Base-by-base conservation (phyloP, 2,797 vertebrate species). In the Dermochelys coriacea region DNA sequence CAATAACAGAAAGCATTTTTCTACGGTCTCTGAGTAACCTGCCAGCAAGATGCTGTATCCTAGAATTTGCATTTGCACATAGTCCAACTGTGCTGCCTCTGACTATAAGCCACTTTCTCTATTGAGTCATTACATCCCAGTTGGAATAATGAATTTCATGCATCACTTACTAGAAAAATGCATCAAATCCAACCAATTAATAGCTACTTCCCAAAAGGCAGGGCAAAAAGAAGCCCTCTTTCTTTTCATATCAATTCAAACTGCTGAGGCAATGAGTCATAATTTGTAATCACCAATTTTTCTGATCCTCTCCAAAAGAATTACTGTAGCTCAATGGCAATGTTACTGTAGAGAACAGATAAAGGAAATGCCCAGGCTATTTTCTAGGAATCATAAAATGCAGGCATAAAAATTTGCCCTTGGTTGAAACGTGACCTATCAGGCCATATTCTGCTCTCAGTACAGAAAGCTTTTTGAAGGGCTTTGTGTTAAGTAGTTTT, bases 381-480 rank as follows among this genome's bases (percentile, higher is more conserved):
- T 75, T 92, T 91, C 88, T 82, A 95, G 82, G 95, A 95, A 2
- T 12, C 74, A 85, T 37, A 12, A 2, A 83, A 90, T 37, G 80
- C 83, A 95, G 87, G 61, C 83, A 91, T 82, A 1, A 86, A 96
- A 93, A 79, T 71, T 21, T 82, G 23, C 2, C 49, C 41, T 92
- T 94, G 49, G 95, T 91, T 96, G 85, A 71, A 88, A 89, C 85
- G 91, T 80, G 84, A 82, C 61, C 41, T 12, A 45, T 29, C 34
- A 86, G 31, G 37, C 68, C 21, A 71, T 9, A 90, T 47, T 12
- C 12, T 0, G 0, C 3, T 75, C 4, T 23, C 89, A n/a, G 81
- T 85, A 93, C 12, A 89, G 50, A 81, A 93, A 86, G 49, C 57
- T 59, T 59, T 93, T 74, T 92, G 41, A 89, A 96, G 96, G 83